Conservation (phyloP, 2,888 invertebrate species). For the Cylloceria caligata region DNA sequence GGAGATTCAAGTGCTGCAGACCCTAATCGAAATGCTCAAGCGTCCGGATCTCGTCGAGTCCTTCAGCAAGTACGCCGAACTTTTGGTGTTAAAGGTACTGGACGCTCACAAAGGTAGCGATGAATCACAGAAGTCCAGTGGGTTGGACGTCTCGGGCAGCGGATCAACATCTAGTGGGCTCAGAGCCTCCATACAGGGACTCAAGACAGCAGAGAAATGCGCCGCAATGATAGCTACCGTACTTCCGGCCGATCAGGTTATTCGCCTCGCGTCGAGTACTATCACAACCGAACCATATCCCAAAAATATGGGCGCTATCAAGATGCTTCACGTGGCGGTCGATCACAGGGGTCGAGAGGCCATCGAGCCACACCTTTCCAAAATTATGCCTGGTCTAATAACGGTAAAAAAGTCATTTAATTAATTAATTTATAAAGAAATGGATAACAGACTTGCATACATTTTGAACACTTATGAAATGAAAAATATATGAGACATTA, state of each 20-base stretch:
- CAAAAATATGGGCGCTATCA: slow-evolving; percentile 95
- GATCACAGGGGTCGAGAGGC: slow-evolving; percentile 91
- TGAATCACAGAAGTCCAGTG: slow-evolving; percentile 75
- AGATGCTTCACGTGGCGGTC: slow-evolving; percentile 94
- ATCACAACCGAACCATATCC: slow-evolving; percentile 95
- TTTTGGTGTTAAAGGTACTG: slow-evolving; percentile 95
- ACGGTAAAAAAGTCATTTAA: slow-evolving; percentile 87
- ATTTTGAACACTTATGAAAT: too few relatives aligned
- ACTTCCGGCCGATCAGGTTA: slow-evolving; percentile 92
- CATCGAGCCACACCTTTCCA: slow-evolving; percentile 90
- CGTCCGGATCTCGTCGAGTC: slow-evolving; percentile 90
- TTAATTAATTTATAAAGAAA: too few relatives aligned
- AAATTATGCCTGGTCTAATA: slow-evolving; percentile 95
- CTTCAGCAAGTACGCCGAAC: slow-evolving; percentile 96
- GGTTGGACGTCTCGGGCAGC: slow-evolving; percentile 47
- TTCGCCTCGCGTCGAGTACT: slow-evolving; percentile 92
- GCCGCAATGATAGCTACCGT: slow-evolving; percentile 91
- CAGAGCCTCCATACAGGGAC: slow-evolving; percentile 86
- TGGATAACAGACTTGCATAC: too few relatives aligned
- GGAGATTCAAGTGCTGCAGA: slow-evolving; percentile 91
- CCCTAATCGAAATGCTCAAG: slow-evolving; percentile 94
- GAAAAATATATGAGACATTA: too few relatives aligned
- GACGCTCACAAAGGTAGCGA: slow-evolving; percentile 90
- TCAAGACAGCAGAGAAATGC: slow-evolving; percentile 94
- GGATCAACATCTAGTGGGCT: slow-evolving; percentile 24